These are phyloP conservation scores for Pantelozetes paolii DNA, from an alignment of 2,888 invertebrate species.

Conservation along the genomic window DNA sequence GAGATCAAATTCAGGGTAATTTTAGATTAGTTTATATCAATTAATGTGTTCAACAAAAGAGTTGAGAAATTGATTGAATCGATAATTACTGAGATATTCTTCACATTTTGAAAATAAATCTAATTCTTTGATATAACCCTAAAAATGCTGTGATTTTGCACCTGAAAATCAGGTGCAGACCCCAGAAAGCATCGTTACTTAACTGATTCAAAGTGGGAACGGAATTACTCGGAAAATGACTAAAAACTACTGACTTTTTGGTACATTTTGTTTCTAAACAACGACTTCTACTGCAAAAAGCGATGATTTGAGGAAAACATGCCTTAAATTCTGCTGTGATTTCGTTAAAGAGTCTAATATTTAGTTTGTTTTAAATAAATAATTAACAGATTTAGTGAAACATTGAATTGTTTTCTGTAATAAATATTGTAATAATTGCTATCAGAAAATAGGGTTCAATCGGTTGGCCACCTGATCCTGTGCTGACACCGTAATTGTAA, in stretches of 20 bases:
- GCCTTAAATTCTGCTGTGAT: constrained; percentile 6
- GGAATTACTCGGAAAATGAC: background rate
- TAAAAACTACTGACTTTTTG: background rate
- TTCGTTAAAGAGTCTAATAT: too few relatives aligned
- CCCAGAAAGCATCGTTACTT: constrained; percentile 5
- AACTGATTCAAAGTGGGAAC: background rate
- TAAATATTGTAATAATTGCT: background rate
- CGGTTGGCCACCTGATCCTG: constrained; percentile 49
- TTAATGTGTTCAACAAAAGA: too few relatives aligned
- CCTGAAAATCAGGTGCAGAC: too few relatives aligned
- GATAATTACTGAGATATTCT: too few relatives aligned
- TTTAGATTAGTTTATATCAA: background rate
- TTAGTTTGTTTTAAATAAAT: background rate
- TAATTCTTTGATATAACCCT: too few relatives aligned
- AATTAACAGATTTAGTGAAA: constrained; percentile 17
- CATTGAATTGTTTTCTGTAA: background rate
- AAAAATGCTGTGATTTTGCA: too few relatives aligned
- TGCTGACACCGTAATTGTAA: constrained; percentile 31
- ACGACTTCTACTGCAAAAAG: background rate
- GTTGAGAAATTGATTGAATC: too few relatives aligned
- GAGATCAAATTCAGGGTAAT: background rate
- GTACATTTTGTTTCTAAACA: background rate
- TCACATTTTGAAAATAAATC: too few relatives aligned
- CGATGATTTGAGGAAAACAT: background rate
- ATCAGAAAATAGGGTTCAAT: background rate